Percentiles rank a stretch among this genome's conserved stretches.
Evolutionary conservation across 2,797 vertebrate species (phyloP).

Genomic region (Chelon labrosus): DNA sequence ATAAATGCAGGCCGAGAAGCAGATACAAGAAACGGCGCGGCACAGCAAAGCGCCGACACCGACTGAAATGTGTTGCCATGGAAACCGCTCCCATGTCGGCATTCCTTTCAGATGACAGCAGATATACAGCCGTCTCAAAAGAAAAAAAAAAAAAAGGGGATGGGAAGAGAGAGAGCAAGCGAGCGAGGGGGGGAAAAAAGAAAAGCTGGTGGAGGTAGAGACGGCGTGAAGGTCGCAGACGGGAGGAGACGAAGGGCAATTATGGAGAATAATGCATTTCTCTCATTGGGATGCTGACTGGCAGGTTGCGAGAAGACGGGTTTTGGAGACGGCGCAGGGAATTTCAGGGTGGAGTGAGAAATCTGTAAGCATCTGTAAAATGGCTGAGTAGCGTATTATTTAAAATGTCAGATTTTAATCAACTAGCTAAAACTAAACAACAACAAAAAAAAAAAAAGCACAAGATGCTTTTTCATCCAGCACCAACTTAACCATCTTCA

Average conservation of each 20-base stretch:
- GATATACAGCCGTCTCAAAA: conserved; percentile 34
- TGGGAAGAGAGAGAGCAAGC: not conserved
- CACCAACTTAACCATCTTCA: conserved; percentile 38
- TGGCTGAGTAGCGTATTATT: not conserved
- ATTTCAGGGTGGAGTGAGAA: not conserved
- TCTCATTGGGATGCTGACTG: conserved; percentile 1
- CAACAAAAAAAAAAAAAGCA: not conserved
- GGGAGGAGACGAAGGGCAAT: conserved; percentile 1
- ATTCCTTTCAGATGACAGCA: conserved; percentile 62
- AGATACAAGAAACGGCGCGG: conserved; percentile 57
- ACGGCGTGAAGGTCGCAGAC: conserved; percentile 55
- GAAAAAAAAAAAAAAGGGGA: conserved; percentile 18
- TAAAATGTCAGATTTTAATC: no score
- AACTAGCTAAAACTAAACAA: no score
- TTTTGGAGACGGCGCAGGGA: not conserved
- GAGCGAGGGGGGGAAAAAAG: conserved; percentile 31
- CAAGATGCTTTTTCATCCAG: not conserved
- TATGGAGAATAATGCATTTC: not conserved
- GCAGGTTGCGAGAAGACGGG: not conserved
- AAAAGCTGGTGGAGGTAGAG: conserved; percentile 10
- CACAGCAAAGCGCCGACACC: conserved; percentile 37
- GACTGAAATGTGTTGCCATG: conserved; percentile 77
- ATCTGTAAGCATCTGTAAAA: no score
- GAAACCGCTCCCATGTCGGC: conserved; percentile 69
- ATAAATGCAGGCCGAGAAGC: conserved; percentile 65